Conservation (phyloP, 2,113 vertebrate species). For the Leptobrachium leishanense region DNA sequence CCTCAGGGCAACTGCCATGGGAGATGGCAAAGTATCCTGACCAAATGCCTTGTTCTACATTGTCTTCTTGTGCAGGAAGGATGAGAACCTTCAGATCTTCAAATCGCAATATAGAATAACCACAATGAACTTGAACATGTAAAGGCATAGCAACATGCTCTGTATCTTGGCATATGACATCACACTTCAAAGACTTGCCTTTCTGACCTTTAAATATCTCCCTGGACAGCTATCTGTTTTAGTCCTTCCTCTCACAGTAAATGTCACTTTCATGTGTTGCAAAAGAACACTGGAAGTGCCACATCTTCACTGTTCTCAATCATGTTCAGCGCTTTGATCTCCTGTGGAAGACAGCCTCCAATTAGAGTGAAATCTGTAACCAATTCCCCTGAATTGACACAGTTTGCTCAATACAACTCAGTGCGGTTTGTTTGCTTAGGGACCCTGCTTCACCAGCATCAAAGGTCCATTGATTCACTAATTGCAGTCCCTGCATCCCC, state of each 20-base stretch:
- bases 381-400: constrained; percentile 31
- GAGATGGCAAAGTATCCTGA: too few relatives aligned
- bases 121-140: too few relatives aligned
- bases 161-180: too few relatives aligned
- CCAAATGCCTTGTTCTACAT: too few relatives aligned
- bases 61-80: too few relatives aligned
- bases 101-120: too few relatives aligned
- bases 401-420: constrained; percentile 14
- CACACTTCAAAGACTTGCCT: background rate
- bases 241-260: background rate
- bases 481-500: constrained; percentile 25
- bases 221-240: background rate
- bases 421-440: constrained; percentile 23
- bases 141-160: too few relatives aligned
- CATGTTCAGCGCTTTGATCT: constrained; percentile 2
- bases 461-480: constrained; percentile 40
- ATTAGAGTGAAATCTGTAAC: constrained; percentile 30
- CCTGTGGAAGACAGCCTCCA: background rate
- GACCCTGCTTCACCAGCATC: constrained; percentile 20
- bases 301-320: background rate
- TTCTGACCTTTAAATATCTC: background rate
- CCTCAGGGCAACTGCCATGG: too few relatives aligned
- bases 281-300: background rate
- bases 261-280: constrained; percentile 27
- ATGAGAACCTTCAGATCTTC: too few relatives aligned